These are phyloP conservation scores for Amblyjoppa fuscipennis DNA, from an alignment of 2,888 invertebrate species.

Conservation along the genomic window DNA sequence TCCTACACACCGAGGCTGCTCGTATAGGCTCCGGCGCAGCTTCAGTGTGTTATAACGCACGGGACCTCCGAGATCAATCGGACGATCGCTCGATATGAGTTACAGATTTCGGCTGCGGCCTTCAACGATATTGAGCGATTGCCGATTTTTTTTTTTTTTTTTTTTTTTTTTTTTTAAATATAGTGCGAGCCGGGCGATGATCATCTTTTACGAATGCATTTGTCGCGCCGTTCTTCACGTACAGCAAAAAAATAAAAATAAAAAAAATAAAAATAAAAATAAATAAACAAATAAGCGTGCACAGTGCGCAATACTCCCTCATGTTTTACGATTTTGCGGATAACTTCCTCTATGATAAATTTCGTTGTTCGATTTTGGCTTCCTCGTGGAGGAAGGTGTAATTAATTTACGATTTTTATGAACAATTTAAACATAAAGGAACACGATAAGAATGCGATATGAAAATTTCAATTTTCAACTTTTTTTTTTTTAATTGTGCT, in stretches of 20 bases:
- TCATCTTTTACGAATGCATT: not conserved
- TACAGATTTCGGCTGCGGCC: slow-evolving; percentile 9
- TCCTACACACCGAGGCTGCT: not conserved
- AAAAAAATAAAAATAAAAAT: not conserved
- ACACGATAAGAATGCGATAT: too few relatives aligned
- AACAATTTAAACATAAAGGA: too few relatives aligned
- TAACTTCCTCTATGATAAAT: too few relatives aligned
- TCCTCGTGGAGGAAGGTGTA: too few relatives aligned
- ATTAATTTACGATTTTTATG: too few relatives aligned
- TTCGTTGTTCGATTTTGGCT: too few relatives aligned
- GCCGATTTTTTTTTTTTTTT: not conserved
- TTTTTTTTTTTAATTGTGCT: too few relatives aligned
- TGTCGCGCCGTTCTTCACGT: not conserved
- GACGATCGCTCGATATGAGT: not conserved
- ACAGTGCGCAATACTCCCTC: too few relatives aligned
- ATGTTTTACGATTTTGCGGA: too few relatives aligned
- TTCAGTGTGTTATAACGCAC: not conserved
- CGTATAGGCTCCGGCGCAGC: not conserved
- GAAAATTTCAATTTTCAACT: too few relatives aligned
- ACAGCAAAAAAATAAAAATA: not conserved
- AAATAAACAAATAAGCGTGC: not conserved
- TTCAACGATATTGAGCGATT: slow-evolving; percentile 16
- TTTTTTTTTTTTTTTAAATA: not conserved
- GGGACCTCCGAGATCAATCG: slow-evolving; percentile 7
- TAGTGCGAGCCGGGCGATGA: not conserved